Conservation (phyloP, 2,113 vertebrate genomes). For the Microtus pennsylvanicus region DNA sequence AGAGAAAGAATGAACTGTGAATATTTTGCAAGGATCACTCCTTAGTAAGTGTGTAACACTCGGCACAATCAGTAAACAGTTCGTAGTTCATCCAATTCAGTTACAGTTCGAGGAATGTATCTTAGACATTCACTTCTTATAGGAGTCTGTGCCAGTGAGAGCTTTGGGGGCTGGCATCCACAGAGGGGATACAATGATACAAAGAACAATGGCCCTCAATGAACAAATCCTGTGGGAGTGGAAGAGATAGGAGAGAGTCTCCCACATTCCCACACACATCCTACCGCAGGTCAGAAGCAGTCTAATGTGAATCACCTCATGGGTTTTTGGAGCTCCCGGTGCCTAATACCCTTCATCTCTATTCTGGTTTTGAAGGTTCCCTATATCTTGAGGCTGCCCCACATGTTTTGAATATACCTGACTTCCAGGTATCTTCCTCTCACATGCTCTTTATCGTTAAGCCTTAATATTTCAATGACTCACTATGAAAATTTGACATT, state of each 20-base stretch:
- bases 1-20: slow-evolving; percentile 22
- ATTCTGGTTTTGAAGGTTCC: neutral
- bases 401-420: neutral
- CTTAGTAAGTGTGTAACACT: neutral
- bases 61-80: neutral
- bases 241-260: neutral
- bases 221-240: neutral
- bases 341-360: neutral
- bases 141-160: neutral
- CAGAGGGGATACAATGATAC: neutral
- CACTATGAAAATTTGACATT: slow-evolving; percentile 1
- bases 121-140: neutral
- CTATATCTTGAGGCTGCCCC: neutral
- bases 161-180: neutral
- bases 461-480: neutral
- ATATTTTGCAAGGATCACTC: neutral
- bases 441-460: neutral
- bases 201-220: neutral
- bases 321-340: neutral
- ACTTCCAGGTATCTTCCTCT: neutral
- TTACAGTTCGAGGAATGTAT: neutral
- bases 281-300: neutral
- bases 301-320: neutral
- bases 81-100: slow-evolving; percentile 25
- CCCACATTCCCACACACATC: neutral